Base-by-base conservation (phyloP, 2,888 invertebrate genomes). In the Ommatoiulus sabulosus region DNA sequence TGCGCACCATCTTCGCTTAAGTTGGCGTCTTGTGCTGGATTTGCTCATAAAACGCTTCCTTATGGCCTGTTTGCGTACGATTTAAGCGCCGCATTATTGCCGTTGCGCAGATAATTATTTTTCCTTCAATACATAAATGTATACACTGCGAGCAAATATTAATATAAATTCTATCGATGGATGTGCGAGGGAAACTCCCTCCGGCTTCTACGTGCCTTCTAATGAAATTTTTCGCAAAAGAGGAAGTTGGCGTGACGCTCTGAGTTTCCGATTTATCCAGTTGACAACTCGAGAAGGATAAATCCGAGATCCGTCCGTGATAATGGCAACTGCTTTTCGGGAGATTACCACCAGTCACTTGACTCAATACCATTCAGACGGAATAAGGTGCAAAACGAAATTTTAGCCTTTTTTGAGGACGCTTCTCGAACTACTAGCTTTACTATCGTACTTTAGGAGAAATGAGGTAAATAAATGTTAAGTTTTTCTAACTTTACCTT, bases 21-120 rank as follows among this genome's bases (percentile, higher is more conserved):
- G 46, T 46, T 46, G 6, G 4, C 46, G 46, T 46, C n/a, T 12
- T 17, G 15, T 17, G 63, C n/a, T 17, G 63, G 63, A 63, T 63
- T 63, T 17, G 17, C 63, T 15, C 63, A 3, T 63, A 15, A 63
- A 63, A 63, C n/a, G n/a, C 63, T 63, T n/a, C n/a, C 17, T 63
- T n/a, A 5, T 17, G n/a, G 63, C 63, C 63, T 63, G 63, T 63
- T 63, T 63, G 63, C n/a, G 17, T 17, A n/a, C 63, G 63, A 63
- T 63, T 63, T 63, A 63, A 63, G 63, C 63, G 63, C 63, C 63
- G n/a, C 63, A 63, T 63, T 63, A 63, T 63, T 63, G 63, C 63
- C 63, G 63, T n/a, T 63, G 63, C 63, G n/a, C n/a, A 63, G 63
- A 63, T 63, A 63, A 63, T 63, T 63, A 63, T 63, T 63, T 63